A percentile compares a stretch with the other conserved stretches of the same genome.
phyloP scores from a whole-genome alignment of 2,888 invertebrate species.

The Cacoxenus indagator region DNA sequence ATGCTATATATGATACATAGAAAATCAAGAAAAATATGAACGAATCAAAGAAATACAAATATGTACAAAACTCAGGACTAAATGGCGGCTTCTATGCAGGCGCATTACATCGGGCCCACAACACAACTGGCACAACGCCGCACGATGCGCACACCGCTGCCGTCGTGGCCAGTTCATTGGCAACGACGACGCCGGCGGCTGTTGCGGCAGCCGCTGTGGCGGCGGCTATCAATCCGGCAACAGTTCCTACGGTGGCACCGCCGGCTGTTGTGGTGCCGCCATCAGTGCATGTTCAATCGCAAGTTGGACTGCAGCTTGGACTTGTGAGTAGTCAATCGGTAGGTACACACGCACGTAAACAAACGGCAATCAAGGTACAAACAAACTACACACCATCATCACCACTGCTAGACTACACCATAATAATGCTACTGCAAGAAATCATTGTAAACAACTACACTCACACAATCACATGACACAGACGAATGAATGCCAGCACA shows the following conservation, averaged over 20 bases:
- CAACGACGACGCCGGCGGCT: constrained; percentile 25
- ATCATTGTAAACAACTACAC: too few species aligned
- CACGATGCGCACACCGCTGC: constrained; percentile 73
- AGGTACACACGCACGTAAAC: constrained; percentile 55
- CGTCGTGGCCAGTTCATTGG: constrained; percentile 34
- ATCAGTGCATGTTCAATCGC: constrained; percentile 70
- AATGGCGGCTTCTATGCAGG: constrained; percentile 81
- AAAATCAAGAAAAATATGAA: constrained; percentile 15
- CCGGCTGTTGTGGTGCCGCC: constrained; percentile 67
- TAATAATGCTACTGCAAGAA: too few species aligned
- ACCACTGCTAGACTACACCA: not conserved
- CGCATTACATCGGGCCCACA: constrained; percentile 84
- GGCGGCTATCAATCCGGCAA: constrained; percentile 69
- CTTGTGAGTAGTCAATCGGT: constrained; percentile 73
- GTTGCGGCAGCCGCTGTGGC: constrained; percentile 45
- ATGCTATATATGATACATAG: too few species aligned
- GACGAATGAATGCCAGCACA: too few species aligned
- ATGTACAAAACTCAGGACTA: constrained; percentile 75
- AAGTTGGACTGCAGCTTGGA: constrained; percentile 72
- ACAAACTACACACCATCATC: not conserved
- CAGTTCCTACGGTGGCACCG: constrained; percentile 72
- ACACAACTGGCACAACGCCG: constrained; percentile 90
- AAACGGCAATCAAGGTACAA: constrained; percentile 12
- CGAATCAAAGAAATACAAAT: constrained; percentile 33
- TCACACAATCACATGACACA: too few species aligned